Percentiles rank a stretch among this genome's conserved stretches.
Evolutionary conservation across 2,113 vertebrate genomes (phyloP).

Genomic region (Miniopterus natalensis): DNA sequence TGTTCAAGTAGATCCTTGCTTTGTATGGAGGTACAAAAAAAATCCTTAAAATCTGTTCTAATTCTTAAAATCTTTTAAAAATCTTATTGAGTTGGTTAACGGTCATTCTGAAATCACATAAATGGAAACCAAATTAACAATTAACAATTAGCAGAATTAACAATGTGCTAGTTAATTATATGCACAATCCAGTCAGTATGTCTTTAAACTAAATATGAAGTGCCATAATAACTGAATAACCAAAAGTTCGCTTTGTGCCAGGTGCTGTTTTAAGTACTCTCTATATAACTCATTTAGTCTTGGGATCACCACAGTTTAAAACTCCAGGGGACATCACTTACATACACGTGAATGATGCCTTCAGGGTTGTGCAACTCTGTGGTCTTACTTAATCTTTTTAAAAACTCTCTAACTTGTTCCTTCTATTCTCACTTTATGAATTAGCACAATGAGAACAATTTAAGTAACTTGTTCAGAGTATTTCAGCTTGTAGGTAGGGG

Average conservation of each 20-base stretch:
- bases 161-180: not conserved
- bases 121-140: not conserved
- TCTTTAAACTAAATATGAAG: not conserved
- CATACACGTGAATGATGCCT: not conserved
- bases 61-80: not conserved
- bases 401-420: not conserved
- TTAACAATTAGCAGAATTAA: not conserved
- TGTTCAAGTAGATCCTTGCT: not conserved
- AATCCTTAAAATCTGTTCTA: not conserved
- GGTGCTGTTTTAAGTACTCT: not conserved
- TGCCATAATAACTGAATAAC: not conserved
- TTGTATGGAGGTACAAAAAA: not conserved
- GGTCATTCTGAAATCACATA: not conserved
- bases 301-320: not conserved
- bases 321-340: not conserved
- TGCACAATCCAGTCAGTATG: not conserved
- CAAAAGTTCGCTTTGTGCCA: not conserved
- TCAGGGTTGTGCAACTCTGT: not conserved
- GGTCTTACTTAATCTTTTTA: not conserved
- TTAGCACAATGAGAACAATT: not conserved
- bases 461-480: not conserved
- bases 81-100: not conserved
- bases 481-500: not conserved
- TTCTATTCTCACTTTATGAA: not conserved
- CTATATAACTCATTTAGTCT: not conserved